A percentile compares a stretch with the other conserved stretches of the same genome.
These are phyloP conservation scores for Solea solea DNA, from an alignment of 2,113 vertebrate species.

Conservation along the genomic window DNA sequence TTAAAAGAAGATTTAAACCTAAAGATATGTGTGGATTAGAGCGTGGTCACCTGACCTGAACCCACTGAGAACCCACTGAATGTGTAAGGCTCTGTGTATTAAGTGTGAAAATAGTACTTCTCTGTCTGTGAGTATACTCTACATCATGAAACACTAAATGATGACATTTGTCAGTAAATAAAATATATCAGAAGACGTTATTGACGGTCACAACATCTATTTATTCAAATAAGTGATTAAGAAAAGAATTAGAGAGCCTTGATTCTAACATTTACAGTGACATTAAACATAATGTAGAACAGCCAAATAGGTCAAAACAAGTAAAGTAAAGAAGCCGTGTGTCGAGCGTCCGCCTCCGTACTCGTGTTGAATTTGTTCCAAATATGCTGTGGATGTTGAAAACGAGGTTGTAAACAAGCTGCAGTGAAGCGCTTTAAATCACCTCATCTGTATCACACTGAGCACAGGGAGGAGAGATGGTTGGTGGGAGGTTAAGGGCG, in stretches of 20 bases:
- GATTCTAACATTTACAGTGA: too few species aligned
- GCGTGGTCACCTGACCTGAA: too few species aligned
- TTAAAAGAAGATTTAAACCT: background rate
- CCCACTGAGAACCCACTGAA: too few species aligned
- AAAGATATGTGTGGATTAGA: background rate
- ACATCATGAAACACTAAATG: too few species aligned
- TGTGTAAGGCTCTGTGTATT: too few species aligned
- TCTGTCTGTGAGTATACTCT: too few species aligned
- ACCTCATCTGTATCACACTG: conserved; percentile 45
- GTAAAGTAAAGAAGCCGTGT: background rate
- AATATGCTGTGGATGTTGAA: conserved; percentile 17
- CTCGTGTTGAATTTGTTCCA: conserved; percentile 8
- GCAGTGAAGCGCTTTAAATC: conserved; percentile 42
- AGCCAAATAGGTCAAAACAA: background rate
- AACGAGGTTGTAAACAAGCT: conserved; percentile 39
- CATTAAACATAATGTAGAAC: background rate
- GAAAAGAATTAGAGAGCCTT: too few species aligned
- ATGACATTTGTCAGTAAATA: too few species aligned
- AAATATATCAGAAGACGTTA: too few species aligned
- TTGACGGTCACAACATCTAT: too few species aligned
- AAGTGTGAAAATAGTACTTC: too few species aligned
- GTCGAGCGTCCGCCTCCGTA: background rate
- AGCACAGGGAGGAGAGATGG: conserved; percentile 65
- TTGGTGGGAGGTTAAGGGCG: conserved; percentile 55
- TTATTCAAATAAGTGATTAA: too few species aligned